Evolutionary conservation across 2,888 invertebrate genomes (phyloP).

Genomic region (Anoplius nigerrimus): DNA sequence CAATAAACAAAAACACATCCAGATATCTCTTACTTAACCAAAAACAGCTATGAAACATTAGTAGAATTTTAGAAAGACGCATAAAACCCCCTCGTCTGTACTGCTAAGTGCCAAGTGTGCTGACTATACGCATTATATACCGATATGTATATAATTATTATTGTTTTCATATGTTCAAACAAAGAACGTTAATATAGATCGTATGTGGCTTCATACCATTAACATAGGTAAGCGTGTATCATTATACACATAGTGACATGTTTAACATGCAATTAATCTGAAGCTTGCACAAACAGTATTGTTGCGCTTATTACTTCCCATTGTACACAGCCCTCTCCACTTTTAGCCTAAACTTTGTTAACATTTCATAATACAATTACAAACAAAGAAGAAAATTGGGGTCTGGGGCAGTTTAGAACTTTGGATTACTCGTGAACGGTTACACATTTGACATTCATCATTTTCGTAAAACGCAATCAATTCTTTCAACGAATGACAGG

Average conservation of each 20-base stretch:
- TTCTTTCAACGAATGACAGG: neutral
- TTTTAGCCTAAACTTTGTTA: slow-evolving; percentile 50
- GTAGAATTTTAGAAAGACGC: slow-evolving; percentile 29
- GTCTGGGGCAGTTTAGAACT: slow-evolving; percentile 12
- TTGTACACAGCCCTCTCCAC: slow-evolving; percentile 68
- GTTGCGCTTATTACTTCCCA: slow-evolving; percentile 73
- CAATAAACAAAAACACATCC: slow-evolving; percentile 33
- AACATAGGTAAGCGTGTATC: slow-evolving; percentile 71
- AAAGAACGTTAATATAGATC: slow-evolving; percentile 69
- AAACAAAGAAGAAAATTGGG: slow-evolving; percentile 33
- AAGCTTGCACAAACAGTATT: slow-evolving; percentile 73
- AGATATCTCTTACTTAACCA: too few relatives aligned
- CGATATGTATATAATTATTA: slow-evolving; percentile 70
- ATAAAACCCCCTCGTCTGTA: slow-evolving; percentile 39
- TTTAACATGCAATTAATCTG: slow-evolving; percentile 75
- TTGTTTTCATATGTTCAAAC: slow-evolving; percentile 68
- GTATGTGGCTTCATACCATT: slow-evolving; percentile 69
- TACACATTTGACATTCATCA: neutral
- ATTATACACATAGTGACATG: slow-evolving; percentile 73
- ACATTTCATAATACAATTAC: slow-evolving; percentile 42
- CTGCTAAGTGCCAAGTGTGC: slow-evolving; percentile 63
- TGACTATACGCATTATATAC: slow-evolving; percentile 68
- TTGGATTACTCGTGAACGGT: neutral
- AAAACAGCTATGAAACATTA: neutral
- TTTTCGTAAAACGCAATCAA: neutral